phyloP scores from a whole-genome alignment of 2,888 invertebrate species.

The Didymodactylos carnosus region DNA sequence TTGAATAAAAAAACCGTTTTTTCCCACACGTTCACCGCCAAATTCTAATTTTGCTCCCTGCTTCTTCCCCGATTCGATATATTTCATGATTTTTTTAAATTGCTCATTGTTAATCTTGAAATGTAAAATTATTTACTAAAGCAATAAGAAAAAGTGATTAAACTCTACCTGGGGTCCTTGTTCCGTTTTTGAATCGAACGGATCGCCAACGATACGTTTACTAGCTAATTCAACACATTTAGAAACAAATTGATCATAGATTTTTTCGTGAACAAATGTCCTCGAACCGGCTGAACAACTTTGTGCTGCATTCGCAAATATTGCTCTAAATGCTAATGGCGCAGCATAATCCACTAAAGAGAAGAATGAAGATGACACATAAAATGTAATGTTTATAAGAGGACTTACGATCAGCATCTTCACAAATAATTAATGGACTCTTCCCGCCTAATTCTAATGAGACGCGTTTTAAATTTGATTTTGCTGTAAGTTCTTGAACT shows the following conservation, averaged over 20 bases:
- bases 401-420: slow-evolving; percentile 41
- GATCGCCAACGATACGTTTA: slow-evolving; percentile 38
- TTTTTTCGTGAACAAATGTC: slow-evolving; percentile 65
- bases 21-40: slow-evolving; percentile 43
- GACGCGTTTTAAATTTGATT: slow-evolving; percentile 56
- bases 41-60: slow-evolving; percentile 59
- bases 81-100: slow-evolving; percentile 52
- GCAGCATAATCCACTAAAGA: slow-evolving; percentile 49
- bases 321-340: slow-evolving; percentile 57
- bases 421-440: slow-evolving; percentile 69
- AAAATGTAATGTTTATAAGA: not conserved
- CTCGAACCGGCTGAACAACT: slow-evolving; percentile 59
- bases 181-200: not conserved
- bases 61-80: slow-evolving; percentile 54
- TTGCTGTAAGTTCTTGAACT: slow-evolving; percentile 57
- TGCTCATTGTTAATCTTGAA: slow-evolving; percentile 34
- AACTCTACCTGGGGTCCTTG: not conserved
- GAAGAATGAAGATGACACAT: not conserved
- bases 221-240: slow-evolving; percentile 54
- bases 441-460: slow-evolving; percentile 69
- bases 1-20: slow-evolving; percentile 35
- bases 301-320: slow-evolving; percentile 82
- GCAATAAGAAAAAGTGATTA: too few species aligned
- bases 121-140: too few species aligned
- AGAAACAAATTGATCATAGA: slow-evolving; percentile 73